phyloP scores from a whole-genome alignment of 2,797 vertebrate genomes.

The Phyllotis vaccarum region DNA sequence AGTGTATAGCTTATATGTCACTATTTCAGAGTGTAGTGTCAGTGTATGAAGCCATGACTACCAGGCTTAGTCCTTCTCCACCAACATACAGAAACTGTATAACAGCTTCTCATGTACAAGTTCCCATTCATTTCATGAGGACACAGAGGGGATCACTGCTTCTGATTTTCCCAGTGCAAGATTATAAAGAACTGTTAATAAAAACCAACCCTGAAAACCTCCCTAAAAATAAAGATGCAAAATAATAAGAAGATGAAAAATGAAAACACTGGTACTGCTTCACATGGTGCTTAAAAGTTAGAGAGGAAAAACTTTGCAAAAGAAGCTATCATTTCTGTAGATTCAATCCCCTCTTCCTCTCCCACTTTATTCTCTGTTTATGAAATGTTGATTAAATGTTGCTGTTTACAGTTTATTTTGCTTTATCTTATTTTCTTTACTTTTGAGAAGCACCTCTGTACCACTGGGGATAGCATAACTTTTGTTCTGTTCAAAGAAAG shows the following conservation, averaged over 20 bases:
- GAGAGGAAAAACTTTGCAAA: constrained; percentile 61
- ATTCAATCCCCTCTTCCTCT: constrained; percentile 74
- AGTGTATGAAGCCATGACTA: not conserved
- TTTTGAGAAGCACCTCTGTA: constrained; percentile 57
- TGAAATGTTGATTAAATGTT: constrained; percentile 83
- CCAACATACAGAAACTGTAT: not conserved
- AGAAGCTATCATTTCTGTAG: constrained; percentile 63
- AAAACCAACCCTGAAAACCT: constrained; percentile 54
- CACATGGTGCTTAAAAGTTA: constrained; percentile 53
- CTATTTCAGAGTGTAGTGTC: not conserved
- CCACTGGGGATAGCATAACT: constrained; percentile 63
- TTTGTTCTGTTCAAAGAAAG: constrained; percentile 69
- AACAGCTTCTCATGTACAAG: not conserved
- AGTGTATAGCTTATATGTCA: not conserved
- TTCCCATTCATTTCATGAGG: constrained; percentile 24
- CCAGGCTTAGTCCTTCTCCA: not conserved
- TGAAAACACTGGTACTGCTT: constrained; percentile 62
- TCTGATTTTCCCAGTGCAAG: not conserved
- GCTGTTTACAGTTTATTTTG: constrained; percentile 66
- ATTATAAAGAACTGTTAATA: constrained; percentile 48
- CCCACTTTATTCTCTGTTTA: constrained; percentile 62
- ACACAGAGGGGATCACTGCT: not conserved
- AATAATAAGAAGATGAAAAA: constrained; percentile 76
- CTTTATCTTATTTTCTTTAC: constrained; percentile 53
- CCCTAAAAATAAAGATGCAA: constrained; percentile 72